Conservation (phyloP, 2,113 vertebrate species). For the Sorex fumeus region DNA sequence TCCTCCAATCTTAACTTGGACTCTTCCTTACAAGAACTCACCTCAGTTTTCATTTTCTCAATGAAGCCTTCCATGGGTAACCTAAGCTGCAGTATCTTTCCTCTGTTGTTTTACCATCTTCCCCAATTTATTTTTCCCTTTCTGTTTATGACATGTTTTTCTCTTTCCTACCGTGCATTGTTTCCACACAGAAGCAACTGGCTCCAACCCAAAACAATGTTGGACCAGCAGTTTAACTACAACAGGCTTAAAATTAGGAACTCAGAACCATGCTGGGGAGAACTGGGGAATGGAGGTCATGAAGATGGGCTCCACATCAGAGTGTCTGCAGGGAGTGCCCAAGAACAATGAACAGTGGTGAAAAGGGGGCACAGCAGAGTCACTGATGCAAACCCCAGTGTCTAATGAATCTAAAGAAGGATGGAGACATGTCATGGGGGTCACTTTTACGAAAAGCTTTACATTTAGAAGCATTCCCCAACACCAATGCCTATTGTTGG, state of each 20-base stretch:
- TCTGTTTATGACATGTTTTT: background rate
- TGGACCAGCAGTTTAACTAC: background rate
- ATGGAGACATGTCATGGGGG: background rate
- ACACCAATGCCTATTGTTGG: background rate
- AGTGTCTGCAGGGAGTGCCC: background rate
- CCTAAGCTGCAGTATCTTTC: background rate
- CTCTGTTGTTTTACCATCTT: background rate
- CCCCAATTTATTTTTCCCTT: background rate
- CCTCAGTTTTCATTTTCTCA: background rate
- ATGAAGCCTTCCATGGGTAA: too few species aligned
- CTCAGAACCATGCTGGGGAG: background rate
- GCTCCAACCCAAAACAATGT: background rate
- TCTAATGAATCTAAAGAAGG: conserved; percentile 10
- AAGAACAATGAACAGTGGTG: background rate
- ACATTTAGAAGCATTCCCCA: background rate
- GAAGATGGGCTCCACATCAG: background rate
- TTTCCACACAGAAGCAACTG: background rate
- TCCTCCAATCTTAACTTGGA: background rate
- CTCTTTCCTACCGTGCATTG: background rate
- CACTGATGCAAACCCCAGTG: background rate
- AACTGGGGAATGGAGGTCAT: background rate
- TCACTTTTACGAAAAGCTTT: background rate
- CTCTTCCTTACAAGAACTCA: background rate
- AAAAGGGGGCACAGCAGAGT: background rate
- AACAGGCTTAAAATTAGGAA: background rate